phyloP scores from a whole-genome alignment of 1,140 invertebrate species.

The Achatina immaculata region DNA sequence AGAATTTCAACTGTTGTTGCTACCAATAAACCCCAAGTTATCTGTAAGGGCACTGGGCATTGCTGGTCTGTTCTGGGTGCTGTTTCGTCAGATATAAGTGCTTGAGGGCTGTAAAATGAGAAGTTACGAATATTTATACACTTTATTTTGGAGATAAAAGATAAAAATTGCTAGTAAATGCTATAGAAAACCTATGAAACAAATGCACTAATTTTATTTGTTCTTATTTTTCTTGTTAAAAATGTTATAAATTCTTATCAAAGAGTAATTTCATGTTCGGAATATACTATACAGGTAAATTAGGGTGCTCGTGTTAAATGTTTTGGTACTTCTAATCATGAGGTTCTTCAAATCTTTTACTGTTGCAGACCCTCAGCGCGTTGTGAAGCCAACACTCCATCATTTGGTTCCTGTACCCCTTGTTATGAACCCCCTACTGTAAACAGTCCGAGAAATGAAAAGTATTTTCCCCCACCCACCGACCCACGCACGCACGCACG shows the following conservation, averaged over 20 bases:
- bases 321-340: too few relatives aligned
- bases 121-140: neutral
- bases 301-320: too few relatives aligned
- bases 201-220: neutral
- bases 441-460: neutral
- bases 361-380: neutral
- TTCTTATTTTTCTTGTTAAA: neutral
- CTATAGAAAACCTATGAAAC: neutral
- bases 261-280: neutral
- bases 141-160: neutral
- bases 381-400: neutral
- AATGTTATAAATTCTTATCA: neutral
- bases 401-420: too few relatives aligned
- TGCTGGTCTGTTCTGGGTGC: slow-evolving; percentile 18
- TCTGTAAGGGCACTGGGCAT: slow-evolving; percentile 2
- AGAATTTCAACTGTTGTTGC: too few relatives aligned
- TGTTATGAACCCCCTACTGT: neutral
- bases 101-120: neutral
- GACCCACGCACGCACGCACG: neutral
- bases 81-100: neutral
- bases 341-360: neutral
- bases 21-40: too few relatives aligned
- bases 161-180: neutral
- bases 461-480: neutral
- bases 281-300: neutral